These are phyloP conservation scores for Microcebus murinus DNA, from an alignment of 2,113 vertebrate species.

Conservation along the genomic window DNA sequence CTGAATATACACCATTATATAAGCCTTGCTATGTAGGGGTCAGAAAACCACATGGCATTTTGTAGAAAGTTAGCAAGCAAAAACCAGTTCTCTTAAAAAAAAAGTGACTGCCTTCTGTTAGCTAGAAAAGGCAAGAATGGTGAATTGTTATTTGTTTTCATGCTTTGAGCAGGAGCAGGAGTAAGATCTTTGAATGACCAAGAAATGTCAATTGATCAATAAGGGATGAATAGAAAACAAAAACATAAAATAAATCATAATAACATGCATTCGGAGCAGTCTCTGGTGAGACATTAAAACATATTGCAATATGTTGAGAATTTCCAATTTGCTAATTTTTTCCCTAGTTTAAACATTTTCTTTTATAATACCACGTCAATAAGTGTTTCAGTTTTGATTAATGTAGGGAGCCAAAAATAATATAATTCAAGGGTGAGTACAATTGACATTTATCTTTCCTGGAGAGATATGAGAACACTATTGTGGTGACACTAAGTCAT, in stretches of 20 bases:
- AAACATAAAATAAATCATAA: conserved; percentile 52
- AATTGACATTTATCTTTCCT: conserved; percentile 50
- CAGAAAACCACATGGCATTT: background rate
- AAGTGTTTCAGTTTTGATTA: conserved; percentile 63
- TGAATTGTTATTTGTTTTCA: background rate
- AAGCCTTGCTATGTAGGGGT: background rate
- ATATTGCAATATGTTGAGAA: conserved; percentile 35
- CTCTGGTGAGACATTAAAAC: conserved; percentile 37
- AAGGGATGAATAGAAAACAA: conserved; percentile 31
- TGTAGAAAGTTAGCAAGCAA: background rate
- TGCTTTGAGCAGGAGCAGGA: background rate
- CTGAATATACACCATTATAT: background rate
- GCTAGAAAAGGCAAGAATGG: background rate
- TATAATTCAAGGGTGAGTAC: conserved; percentile 6
- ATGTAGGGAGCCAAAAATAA: conserved; percentile 27
- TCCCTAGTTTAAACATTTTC: conserved; percentile 46
- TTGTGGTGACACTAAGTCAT: background rate
- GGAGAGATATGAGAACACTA: background rate
- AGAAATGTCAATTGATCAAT: conserved; percentile 51
- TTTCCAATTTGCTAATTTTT: conserved; percentile 69
- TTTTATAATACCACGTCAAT: conserved; percentile 40
- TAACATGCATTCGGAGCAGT: conserved; percentile 6
- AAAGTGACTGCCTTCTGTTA: background rate
- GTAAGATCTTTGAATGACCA: background rate
- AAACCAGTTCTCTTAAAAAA: background rate